These are phyloP conservation scores for Ptychobarbus kaznakovi DNA, from an alignment of 2,797 vertebrate species.

Conservation along the genomic window DNA sequence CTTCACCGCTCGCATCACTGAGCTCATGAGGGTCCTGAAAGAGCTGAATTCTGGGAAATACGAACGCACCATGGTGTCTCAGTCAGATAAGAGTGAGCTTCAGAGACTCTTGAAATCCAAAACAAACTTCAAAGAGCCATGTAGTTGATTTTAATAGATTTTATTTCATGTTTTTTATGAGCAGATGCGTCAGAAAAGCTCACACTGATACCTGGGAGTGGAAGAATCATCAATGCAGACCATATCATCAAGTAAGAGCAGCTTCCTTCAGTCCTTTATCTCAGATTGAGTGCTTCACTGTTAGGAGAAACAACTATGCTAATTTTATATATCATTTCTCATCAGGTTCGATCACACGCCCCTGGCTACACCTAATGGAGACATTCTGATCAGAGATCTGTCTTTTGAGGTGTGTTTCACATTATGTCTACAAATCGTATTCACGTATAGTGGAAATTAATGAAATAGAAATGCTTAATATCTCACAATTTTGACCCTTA, in stretches of 20 bases:
- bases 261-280: neutral
- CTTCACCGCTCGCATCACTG: slow-evolving; percentile 95
- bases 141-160: neutral
- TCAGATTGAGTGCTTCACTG: neutral
- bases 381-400: slow-evolving; percentile 91
- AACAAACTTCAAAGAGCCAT: neutral
- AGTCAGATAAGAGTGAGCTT: slow-evolving; percentile 84
- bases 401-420: slow-evolving; percentile 86
- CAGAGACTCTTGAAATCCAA: neutral
- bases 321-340: slow-evolving; percentile 7
- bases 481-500: neutral
- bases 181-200: slow-evolving; percentile 71
- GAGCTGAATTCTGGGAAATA: slow-evolving; percentile 95
- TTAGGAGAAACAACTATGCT: neutral
- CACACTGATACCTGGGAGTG: slow-evolving; percentile 86
- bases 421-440: slow-evolving; percentile 26
- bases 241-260: slow-evolving; percentile 90
- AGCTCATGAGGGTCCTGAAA: slow-evolving; percentile 94
- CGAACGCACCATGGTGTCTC: slow-evolving; percentile 93
- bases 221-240: slow-evolving; percentile 87
- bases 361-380: slow-evolving; percentile 94
- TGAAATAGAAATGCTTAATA: neutral
- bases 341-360: slow-evolving; percentile 94
- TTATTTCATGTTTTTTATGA: slow-evolving; percentile 67
- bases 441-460: neutral